Percentiles rank a stretch among this genome's conserved stretches.
Evolutionary conservation across 2,797 vertebrate species (phyloP).

Genomic region (Okamejei kenojei): DNA sequence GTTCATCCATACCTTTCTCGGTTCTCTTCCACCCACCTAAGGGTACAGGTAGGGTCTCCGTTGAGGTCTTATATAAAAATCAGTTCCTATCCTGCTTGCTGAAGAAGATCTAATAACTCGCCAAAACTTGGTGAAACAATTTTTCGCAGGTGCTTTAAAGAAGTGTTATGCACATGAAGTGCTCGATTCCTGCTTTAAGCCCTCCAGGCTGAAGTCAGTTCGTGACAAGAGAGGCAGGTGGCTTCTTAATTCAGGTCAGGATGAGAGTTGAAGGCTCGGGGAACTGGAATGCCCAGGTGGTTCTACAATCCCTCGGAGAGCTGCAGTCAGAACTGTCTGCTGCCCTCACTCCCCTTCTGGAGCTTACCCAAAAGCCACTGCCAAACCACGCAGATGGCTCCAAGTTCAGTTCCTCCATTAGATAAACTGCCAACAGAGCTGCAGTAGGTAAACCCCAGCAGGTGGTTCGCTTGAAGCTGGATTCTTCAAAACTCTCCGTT

Average conservation of each 20-base stretch:
- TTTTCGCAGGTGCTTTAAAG: neutral
- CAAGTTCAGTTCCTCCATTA: neutral
- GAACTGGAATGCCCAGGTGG: neutral
- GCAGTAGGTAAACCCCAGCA: neutral
- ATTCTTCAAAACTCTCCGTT: neutral
- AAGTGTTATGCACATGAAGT: neutral
- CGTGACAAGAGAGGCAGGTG: neutral
- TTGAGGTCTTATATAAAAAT: too few species aligned
- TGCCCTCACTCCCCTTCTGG: neutral
- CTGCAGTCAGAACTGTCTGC: neutral
- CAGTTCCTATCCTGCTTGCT: too few species aligned
- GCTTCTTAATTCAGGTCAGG: neutral
- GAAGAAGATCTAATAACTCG: neutral
- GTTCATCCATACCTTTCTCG: too few species aligned
- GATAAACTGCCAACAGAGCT: neutral
- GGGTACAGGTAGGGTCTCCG: too few species aligned
- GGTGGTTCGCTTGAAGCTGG: neutral
- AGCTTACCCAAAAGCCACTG: neutral
- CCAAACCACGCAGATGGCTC: neutral
- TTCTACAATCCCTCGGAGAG: neutral
- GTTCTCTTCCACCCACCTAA: too few species aligned
- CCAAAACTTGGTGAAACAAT: neutral
- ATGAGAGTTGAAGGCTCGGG: neutral
- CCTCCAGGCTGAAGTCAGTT: neutral
- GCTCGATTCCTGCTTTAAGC: too few species aligned